phyloP scores from a whole-genome alignment of 2,113 vertebrate species.

The Psophia crepitans region DNA sequence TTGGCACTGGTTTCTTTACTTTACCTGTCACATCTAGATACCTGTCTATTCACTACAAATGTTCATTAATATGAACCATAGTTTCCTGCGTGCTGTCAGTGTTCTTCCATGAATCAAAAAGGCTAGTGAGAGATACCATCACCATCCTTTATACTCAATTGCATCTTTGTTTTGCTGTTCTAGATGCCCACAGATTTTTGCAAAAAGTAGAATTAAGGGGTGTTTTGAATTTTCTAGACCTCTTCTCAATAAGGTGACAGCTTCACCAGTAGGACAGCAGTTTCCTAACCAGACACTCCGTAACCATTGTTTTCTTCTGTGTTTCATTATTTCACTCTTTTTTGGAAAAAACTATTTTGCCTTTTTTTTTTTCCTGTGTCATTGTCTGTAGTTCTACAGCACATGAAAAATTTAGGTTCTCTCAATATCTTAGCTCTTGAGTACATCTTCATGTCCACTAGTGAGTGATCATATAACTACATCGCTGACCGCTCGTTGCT shows the following conservation, averaged over 20 bases:
- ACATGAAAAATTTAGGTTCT: background rate
- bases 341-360: background rate
- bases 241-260: background rate
- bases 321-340: background rate
- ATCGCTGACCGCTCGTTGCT: background rate
- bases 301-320: background rate
- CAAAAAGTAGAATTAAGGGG: background rate
- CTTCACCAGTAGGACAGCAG: background rate
- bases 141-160: background rate
- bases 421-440: background rate
- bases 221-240: background rate
- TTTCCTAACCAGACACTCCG: background rate
- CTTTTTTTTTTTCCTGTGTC: background rate
- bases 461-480: background rate
- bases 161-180: background rate
- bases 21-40: background rate
- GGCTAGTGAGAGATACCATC: background rate
- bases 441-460: background rate
- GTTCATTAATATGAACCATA: background rate
- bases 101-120: background rate
- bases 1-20: background rate
- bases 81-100: background rate
- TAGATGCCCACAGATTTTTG: background rate
- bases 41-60: background rate
- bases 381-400: background rate